A percentile compares a stretch with the other conserved stretches of the same genome.
Evolutionary conservation across 1,140 invertebrate species (phyloP).

Genomic region (Babylonia areolata): DNA sequence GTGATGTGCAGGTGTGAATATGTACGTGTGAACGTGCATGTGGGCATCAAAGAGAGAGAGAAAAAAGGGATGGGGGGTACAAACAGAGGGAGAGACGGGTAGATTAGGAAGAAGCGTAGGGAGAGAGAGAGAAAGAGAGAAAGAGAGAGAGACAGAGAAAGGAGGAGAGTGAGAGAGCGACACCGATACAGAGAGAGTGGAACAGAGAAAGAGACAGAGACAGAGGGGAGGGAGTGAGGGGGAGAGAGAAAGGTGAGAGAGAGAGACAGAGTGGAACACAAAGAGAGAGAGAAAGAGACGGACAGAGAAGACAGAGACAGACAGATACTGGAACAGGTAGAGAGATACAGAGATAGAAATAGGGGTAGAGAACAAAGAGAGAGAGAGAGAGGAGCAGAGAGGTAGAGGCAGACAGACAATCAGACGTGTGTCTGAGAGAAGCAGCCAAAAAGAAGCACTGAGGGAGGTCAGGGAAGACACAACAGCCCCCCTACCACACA

Average conservation of each 20-base stretch:
- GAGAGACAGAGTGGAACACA: not conserved
- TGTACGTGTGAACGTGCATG: no score
- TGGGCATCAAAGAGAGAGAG: not conserved
- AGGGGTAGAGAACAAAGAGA: not conserved
- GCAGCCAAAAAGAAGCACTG: no score
- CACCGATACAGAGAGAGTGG: not conserved
- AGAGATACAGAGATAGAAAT: not conserved
- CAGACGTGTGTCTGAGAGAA: no score
- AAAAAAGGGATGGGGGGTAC: not conserved
- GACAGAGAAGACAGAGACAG: not conserved
- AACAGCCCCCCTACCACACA: no score
- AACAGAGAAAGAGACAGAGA: not conserved
- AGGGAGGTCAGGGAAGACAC: no score
- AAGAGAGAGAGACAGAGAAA: not conserved
- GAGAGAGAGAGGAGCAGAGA: not conserved
- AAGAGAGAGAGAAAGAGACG: not conserved
- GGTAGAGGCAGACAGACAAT: not conserved
- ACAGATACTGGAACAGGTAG: no score
- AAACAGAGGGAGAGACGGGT: not conserved
- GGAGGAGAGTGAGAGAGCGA: slow-evolving; percentile 12
- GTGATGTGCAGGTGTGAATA: no score
- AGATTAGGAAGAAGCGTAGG: not conserved
- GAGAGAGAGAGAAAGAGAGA: slow-evolving; percentile 14
- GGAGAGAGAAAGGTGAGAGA: not conserved
- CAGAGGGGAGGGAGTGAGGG: not conserved